A percentile compares a stretch with the other conserved stretches of the same genome.
Evolutionary conservation across 1,140 invertebrate genomes (phyloP).

Genomic region (Ganaspis sp.): DNA sequence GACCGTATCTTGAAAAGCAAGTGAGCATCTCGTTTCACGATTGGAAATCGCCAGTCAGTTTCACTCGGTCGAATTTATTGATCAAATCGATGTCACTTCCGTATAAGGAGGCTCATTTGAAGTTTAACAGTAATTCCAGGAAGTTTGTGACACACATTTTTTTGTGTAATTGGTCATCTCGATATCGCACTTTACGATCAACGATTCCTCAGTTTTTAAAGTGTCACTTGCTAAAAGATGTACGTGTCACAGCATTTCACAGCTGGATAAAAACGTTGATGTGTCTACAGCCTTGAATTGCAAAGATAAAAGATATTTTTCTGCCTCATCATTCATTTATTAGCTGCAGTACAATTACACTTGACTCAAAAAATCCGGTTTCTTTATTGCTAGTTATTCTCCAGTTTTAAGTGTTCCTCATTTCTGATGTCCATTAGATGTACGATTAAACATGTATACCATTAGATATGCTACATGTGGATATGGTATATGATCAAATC

Average conservation of each 20-base stretch:
- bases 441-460: background rate
- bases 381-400: conserved; percentile 7
- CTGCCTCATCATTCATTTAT: background rate
- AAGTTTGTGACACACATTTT: background rate
- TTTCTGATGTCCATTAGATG: background rate
- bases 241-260: background rate
- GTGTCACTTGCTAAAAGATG: background rate
- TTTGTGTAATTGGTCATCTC: background rate
- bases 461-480: background rate
- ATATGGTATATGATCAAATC: background rate
- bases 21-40: background rate
- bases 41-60: background rate
- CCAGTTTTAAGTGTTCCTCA: conserved; percentile 2
- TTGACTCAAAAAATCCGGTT: background rate
- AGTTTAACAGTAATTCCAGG: background rate
- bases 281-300: background rate
- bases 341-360: background rate
- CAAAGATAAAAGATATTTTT: background rate
- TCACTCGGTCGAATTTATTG: background rate
- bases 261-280: background rate
- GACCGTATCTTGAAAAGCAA: background rate
- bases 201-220: background rate
- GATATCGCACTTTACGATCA: background rate
- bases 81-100: background rate
- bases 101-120: background rate